phyloP scores from a whole-genome alignment of 2,113 vertebrate species.

The Silurus asotus region DNA sequence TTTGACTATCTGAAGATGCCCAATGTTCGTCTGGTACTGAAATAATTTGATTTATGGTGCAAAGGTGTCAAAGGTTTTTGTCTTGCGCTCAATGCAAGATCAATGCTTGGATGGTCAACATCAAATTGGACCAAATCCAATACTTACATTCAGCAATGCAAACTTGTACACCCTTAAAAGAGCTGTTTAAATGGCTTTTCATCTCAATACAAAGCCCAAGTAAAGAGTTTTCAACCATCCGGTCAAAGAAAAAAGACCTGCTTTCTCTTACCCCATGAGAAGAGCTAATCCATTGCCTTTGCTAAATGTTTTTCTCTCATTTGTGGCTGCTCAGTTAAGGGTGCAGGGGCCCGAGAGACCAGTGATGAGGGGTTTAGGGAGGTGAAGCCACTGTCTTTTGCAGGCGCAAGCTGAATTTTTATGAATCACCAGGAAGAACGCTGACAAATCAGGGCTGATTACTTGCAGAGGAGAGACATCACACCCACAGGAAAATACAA shows the following conservation, averaged over 20 bases:
- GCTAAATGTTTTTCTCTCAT: constrained; percentile 38
- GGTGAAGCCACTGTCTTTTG: constrained; percentile 65
- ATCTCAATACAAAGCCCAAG: neutral
- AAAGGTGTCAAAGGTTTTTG: neutral
- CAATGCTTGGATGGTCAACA: neutral
- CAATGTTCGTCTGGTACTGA: neutral
- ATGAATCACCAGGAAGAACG: constrained; percentile 75
- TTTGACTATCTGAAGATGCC: neutral
- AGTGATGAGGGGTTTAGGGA: constrained; percentile 32
- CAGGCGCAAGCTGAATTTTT: constrained; percentile 74
- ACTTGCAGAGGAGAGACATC: constrained; percentile 77
- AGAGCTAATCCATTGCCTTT: constrained; percentile 9
- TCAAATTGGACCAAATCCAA: neutral
- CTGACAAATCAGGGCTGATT: constrained; percentile 79
- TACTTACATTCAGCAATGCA: neutral
- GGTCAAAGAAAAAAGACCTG: neutral
- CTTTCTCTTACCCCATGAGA: constrained; percentile 22
- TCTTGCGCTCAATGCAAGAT: neutral
- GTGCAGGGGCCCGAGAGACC: constrained; percentile 50
- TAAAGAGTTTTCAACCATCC: neutral
- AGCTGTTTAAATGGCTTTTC: neutral
- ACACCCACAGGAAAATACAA: constrained; percentile 78
- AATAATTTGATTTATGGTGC: neutral
- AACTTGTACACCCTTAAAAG: neutral
- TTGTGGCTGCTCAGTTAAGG: constrained; percentile 47